phyloP scores from a whole-genome alignment of 2,888 invertebrate species.

The Cephus sareptanus region DNA sequence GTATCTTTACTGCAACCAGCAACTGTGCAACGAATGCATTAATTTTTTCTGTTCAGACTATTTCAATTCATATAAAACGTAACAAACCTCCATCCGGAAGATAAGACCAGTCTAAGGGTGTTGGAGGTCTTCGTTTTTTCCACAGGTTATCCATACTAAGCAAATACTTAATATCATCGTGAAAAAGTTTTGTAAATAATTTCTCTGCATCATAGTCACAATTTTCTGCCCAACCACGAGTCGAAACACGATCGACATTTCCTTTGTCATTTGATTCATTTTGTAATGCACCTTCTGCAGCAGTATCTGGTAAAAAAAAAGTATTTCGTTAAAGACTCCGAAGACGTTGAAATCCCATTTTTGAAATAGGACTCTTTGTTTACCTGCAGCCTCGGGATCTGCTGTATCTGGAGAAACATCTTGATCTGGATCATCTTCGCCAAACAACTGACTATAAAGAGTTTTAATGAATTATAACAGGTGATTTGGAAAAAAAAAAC shows the following conservation, averaged over 20 bases:
- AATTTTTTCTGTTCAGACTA: not conserved
- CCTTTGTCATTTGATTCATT: constrained; percentile 68
- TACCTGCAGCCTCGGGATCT: constrained; percentile 89
- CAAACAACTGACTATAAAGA: constrained; percentile 88
- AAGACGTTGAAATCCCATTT: not conserved
- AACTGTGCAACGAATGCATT: constrained; percentile 43
- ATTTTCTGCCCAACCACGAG: constrained; percentile 89
- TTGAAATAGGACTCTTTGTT: constrained; percentile 29
- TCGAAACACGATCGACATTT: constrained; percentile 73
- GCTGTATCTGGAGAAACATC: constrained; percentile 98
- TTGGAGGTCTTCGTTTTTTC: constrained; percentile 89
- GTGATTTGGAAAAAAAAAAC: constrained; percentile 14
- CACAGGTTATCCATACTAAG: constrained; percentile 95
- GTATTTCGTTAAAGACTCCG: not conserved
- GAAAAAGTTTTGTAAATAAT: constrained; percentile 92
- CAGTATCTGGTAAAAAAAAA: constrained; percentile 53
- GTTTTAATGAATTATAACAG: constrained; percentile 19
- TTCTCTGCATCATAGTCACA: constrained; percentile 85
- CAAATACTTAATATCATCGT: constrained; percentile 94
- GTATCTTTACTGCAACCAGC: constrained; percentile 69
- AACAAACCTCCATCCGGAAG: constrained; percentile 67
- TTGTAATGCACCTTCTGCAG: constrained; percentile 72
- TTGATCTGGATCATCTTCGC: constrained; percentile 95
- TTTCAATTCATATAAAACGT: not conserved
- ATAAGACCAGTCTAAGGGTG: constrained; percentile 79